Conservation (phyloP, 2,113 vertebrate species). For the Pongo abelii region DNA sequence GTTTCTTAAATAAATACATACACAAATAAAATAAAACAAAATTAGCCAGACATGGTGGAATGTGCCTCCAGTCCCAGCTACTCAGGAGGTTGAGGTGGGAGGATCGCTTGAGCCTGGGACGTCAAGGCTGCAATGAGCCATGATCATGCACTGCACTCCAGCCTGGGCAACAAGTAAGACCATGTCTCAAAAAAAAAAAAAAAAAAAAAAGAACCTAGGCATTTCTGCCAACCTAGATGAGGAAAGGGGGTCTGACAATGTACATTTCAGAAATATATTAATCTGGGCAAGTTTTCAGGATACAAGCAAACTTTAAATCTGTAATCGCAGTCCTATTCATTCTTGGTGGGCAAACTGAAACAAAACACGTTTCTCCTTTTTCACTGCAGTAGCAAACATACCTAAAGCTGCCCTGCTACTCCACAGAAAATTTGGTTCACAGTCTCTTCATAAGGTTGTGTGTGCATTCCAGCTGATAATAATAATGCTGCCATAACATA, state of each 20-base stretch:
- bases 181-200: no score
- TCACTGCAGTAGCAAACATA: neutral
- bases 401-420: neutral
- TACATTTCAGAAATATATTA: neutral
- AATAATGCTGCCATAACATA: neutral
- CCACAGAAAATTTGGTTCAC: neutral
- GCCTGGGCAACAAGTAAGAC: no score
- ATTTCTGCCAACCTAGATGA: neutral
- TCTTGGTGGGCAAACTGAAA: neutral
- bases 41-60: no score
- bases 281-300: neutral
- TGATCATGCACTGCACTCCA: no score
- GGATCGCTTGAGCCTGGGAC: no score
- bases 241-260: neutral
- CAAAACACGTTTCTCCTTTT: neutral
- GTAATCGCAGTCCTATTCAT: neutral
- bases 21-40: no score
- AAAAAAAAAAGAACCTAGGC: neutral
- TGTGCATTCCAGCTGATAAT: constrained; percentile 4
- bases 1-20: no score
- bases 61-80: no score
- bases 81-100: no score
- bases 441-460: neutral
- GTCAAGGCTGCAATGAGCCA: no score
- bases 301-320: neutral